Evolutionary conservation across 2,113 vertebrate species (phyloP), one percentile per base, ranked within the genome.

Genomic region (Callipepla californica): DNA sequence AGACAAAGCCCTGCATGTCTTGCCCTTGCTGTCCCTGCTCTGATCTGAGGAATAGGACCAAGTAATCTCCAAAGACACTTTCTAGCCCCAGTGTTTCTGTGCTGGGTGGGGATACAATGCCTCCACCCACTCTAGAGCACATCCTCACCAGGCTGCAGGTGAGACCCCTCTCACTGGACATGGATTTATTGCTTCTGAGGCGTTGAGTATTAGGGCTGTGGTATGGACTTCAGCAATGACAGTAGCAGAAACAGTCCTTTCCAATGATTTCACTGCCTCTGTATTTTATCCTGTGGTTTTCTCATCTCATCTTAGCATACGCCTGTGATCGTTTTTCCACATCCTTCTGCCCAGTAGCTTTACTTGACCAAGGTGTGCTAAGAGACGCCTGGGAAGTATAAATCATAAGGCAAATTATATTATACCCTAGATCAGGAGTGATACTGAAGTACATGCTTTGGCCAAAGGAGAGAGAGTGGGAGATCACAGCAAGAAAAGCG

Each of bases 241-340:
- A 13, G 21, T 44, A 89, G 78, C 80, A 91, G 89, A 95, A 65
- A 3, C 58, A 85, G 48, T n/a, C 81, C 16, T 89, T 92, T 91
- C 78, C 87, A 79, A 89, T 51, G 15, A 92, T 92, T 93, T 93
- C 78, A 79, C 81, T 78, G 81, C 66, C 66, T 87, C 84, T 84
- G 78, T 61, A 48, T 89, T 93, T 92, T 76, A 82, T 76, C 81
- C 74, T 66, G 81, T 94, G 89, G 67, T 91, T 92, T 93, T 76
- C 69, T 51, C 74, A 53, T 87, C 57, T 75, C 91, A 87, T 90
- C 62, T 50, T 62, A 92, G 59, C 42, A 92, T 53, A 87, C 79
- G 74, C 18, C 70, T 66, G 17, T 36, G 84, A 81, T 79, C 81
- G 36, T 44, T 78, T 85, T 94, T 70, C 53, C 74, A 79, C 62